These are phyloP conservation scores for Labeo catla DNA, from an alignment of 2,113 vertebrate genomes.

Conservation along the genomic window DNA sequence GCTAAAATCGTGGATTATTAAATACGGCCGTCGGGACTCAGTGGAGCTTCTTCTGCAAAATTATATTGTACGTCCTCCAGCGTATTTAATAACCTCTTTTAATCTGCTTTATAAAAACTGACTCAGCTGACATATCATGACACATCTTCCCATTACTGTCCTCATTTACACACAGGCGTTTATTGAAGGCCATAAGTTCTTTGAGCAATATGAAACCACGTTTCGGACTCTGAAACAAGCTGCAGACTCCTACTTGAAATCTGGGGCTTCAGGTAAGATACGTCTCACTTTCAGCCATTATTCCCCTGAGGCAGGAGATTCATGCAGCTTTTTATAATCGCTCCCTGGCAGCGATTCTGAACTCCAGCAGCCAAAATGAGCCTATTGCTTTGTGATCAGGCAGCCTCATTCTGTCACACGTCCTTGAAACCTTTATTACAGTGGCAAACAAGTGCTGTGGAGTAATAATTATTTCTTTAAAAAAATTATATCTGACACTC, in stretches of 20 bases:
- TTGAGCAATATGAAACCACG: slow-evolving; percentile 94
- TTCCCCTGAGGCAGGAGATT: not conserved
- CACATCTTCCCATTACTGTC: not conserved
- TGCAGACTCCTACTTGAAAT: slow-evolving; percentile 91
- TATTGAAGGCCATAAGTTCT: slow-evolving; percentile 94
- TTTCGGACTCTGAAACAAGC: slow-evolving; percentile 88
- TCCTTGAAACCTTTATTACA: not conserved
- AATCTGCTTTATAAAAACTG: not conserved
- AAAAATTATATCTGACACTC: not conserved
- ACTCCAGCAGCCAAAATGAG: slow-evolving; percentile 4
- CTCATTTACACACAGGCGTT: slow-evolving; percentile 79
- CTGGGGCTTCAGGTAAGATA: slow-evolving; percentile 89
- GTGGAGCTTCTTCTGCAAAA: slow-evolving; percentile 92
- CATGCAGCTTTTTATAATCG: slow-evolving; percentile 22
- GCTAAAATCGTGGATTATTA: slow-evolving; percentile 98
- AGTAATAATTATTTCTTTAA: not conserved
- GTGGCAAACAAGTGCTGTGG: not conserved
- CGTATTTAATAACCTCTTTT: not conserved
- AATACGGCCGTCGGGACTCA: slow-evolving; percentile 93
- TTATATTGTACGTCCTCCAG: slow-evolving; percentile 84
- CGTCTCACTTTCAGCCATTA: not conserved
- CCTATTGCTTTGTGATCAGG: not conserved
- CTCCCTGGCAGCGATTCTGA: not conserved
- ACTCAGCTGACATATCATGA: not conserved
- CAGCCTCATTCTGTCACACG: slow-evolving; percentile 20